Base-by-base conservation (phyloP, 1,140 invertebrate species). In the Scaptomyza graminum region DNA sequence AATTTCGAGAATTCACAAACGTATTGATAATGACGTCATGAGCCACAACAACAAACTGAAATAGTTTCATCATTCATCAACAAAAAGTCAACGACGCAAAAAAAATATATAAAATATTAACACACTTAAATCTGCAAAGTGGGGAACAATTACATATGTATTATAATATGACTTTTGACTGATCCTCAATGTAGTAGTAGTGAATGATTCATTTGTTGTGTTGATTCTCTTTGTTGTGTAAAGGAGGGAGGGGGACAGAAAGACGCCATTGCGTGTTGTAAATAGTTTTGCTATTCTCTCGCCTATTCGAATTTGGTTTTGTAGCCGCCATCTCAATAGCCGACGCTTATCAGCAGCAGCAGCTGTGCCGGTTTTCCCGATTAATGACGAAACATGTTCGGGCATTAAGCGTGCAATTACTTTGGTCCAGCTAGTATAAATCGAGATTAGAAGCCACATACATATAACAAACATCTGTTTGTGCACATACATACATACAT, bases 381-480 rank as follows among this genome's bases (percentile, higher is more conserved):
- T 37, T 68, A 68, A 74, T 74, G 68, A 72, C 68, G 68, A 67
- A 76, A 76, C 74, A 63, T 73, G 74, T 76, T 76, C 16, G 28
- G 41, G 7, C 57, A 67, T 73, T 76, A 73, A 76, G 74, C 73
- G 44, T 49, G 39, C 56, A 65, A 75, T 75, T 62, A 71, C 34
- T 60, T 39, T 31, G n/a, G 31, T 9, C 5, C 5, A 64, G 49
- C 41, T 28, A n/a, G n/a, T n/a, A 55, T 56, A 75, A 62, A 39
- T 66, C 46, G 18, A 73, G 74, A 76, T 76, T 67, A 72, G 34
- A 54, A 9, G 50, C 37, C 47, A n/a, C n/a, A n/a, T n/a, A n/a
- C n/a, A n/a, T n/a, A n/a, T n/a, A n/a, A n/a, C 13, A 47, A 15
- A 22, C 4, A 7, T 41, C 5, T 41, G 3, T 56, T 11, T 9